These are phyloP conservation scores for Rallus crepitans DNA, from an alignment of 2,797 vertebrate species.

Conservation along the genomic window DNA sequence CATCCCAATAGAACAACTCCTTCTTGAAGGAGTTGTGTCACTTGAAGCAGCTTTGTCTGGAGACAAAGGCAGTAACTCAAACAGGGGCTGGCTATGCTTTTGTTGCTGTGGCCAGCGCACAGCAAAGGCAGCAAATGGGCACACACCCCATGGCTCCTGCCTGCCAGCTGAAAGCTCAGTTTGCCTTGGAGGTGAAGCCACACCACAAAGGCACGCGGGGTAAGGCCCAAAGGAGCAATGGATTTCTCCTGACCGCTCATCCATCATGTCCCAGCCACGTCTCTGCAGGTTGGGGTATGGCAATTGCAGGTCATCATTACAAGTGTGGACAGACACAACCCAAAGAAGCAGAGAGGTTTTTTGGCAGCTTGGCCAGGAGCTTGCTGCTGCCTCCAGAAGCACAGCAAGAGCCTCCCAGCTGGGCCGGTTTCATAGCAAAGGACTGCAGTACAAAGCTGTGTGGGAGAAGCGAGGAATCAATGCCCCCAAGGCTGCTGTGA, in stretches of 20 bases:
- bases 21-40: no score
- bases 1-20: background rate
- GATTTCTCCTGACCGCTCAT: no score
- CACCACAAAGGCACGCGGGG: no score
- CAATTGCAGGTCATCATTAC: accelerated
- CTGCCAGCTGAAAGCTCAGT: no score
- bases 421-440: background rate
- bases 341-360: background rate
- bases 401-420: background rate
- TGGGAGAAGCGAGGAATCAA: slow-evolving; percentile 40
- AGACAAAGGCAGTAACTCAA: slow-evolving; percentile 24
- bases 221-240: no score
- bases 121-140: no score
- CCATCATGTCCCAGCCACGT: no score
- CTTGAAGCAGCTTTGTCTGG: background rate
- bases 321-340: accelerated
- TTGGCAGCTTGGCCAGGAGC: background rate
- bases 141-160: no score
- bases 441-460: slow-evolving; percentile 22
- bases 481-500: slow-evolving; percentile 2
- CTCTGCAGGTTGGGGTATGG: background rate
- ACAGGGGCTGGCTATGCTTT: slow-evolving; percentile 3
- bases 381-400: background rate
- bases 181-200: no score
- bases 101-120: background rate